Percentiles rank a stretch among this genome's conserved stretches.
phyloP scores from a whole-genome alignment of 2,113 vertebrate species.

The Microtus richardsoni region DNA sequence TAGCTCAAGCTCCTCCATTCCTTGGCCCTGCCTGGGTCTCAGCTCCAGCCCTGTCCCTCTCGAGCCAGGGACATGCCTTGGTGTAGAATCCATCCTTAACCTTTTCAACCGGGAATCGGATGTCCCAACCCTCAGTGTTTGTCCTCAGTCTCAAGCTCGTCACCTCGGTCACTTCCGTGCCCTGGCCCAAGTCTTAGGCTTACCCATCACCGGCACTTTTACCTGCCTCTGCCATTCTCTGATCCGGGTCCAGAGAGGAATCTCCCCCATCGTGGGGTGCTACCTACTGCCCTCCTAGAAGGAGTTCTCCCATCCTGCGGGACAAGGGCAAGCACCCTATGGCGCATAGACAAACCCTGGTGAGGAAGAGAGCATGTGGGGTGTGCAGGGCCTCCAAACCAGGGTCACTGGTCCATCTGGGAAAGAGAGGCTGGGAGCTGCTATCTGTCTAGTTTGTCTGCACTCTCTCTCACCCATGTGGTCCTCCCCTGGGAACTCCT shows the following conservation, averaged over 20 bases:
- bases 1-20: background rate
- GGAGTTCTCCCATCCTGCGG: background rate
- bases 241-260: background rate
- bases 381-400: background rate
- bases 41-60: background rate
- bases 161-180: background rate
- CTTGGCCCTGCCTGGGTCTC: background rate
- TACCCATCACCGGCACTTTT: background rate
- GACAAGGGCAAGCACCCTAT: background rate
- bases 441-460: background rate
- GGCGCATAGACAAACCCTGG: background rate
- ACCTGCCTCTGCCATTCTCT: background rate
- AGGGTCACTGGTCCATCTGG: background rate
- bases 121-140: background rate
- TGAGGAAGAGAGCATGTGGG: background rate
- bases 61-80: slow-evolving; percentile 10
- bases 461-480: background rate
- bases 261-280: background rate
- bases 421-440: background rate
- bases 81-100: background rate
- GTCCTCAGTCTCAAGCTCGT: background rate
- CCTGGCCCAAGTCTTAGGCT: background rate
- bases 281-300: background rate
- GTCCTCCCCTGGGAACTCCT: background rate
- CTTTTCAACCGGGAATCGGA: background rate